phyloP scores from a whole-genome alignment of 2,888 invertebrate species.

The Pantelozetes paolii region DNA sequence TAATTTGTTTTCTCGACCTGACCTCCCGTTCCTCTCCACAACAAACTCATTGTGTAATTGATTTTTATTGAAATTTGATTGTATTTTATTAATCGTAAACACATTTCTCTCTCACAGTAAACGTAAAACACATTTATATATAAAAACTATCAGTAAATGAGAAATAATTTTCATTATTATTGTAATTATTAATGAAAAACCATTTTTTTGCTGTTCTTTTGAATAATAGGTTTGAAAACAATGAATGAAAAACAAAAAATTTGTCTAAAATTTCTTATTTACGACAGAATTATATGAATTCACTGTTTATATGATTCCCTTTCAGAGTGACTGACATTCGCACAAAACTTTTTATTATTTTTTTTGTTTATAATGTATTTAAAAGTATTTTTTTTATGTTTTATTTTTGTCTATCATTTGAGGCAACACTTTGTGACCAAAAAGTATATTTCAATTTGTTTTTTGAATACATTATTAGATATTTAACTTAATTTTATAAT shows the following conservation, averaged over 20 bases:
- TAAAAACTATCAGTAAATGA: not conserved
- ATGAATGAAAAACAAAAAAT: not conserved
- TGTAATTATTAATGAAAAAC: constrained; percentile 1
- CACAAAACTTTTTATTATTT: not conserved
- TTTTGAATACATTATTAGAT: not conserved
- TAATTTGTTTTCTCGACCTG: not conserved
- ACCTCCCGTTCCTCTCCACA: not conserved
- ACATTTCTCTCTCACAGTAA: constrained; percentile 4
- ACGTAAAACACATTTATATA: constrained; percentile 22
- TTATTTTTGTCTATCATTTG: not conserved
- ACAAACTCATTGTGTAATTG: constrained; percentile 11
- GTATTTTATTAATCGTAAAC: constrained; percentile 4
- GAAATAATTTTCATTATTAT: not conserved
- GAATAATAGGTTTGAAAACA: not conserved
- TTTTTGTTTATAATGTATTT: not conserved
- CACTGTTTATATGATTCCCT: not conserved
- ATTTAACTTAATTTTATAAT: constrained; percentile 11
- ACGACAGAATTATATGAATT: not conserved
- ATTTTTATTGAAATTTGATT: constrained; percentile 9
- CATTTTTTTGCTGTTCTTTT: not conserved
- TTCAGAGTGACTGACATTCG: not conserved
- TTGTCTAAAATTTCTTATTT: not conserved
- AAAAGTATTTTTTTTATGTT: not conserved
- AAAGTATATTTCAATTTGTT: not conserved
- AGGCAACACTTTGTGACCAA: not conserved